Evolutionary conservation across 2,888 invertebrate genomes (phyloP).

Genomic region (Archaeoteleia sp.): DNA sequence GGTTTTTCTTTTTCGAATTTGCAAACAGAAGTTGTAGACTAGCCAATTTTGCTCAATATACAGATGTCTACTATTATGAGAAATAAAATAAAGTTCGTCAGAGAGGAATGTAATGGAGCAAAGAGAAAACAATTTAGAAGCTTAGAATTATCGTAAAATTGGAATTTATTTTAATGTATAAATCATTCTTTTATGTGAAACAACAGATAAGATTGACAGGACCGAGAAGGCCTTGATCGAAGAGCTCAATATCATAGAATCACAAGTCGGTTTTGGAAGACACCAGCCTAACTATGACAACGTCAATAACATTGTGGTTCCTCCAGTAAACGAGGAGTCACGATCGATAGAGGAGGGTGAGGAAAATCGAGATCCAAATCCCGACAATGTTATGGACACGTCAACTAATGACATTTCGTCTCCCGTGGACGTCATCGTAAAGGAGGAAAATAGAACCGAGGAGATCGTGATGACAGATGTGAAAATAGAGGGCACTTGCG

Average conservation of each 20-base stretch:
- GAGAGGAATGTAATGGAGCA: too few relatives aligned
- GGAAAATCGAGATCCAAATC: constrained; percentile 72
- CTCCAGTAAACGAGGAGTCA: constrained; percentile 51
- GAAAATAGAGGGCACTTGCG: constrained; percentile 53
- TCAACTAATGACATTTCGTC: constrained; percentile 24
- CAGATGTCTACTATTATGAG: too few relatives aligned
- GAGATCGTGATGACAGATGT: constrained; percentile 47
- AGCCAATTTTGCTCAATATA: too few relatives aligned
- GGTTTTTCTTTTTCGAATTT: too few relatives aligned
- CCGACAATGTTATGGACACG: constrained; percentile 58
- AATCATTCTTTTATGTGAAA: background rate
- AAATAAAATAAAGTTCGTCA: too few relatives aligned
- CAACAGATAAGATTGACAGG: constrained; percentile 69
- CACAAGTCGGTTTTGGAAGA: constrained; percentile 65
- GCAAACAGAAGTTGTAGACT: too few relatives aligned
- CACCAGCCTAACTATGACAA: constrained; percentile 63
- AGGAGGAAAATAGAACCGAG: constrained; percentile 30
- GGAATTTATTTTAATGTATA: too few relatives aligned
- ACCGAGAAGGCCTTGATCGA: constrained; percentile 66
- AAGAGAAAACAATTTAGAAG: too few relatives aligned
- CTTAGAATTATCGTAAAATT: background rate
- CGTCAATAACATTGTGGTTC: constrained; percentile 36
- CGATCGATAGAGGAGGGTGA: constrained; percentile 62
- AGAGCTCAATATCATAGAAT: constrained; percentile 69
- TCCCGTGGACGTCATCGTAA: background rate